phyloP scores from a whole-genome alignment of 2,888 invertebrate species.

The Rhagonycha lutea region DNA sequence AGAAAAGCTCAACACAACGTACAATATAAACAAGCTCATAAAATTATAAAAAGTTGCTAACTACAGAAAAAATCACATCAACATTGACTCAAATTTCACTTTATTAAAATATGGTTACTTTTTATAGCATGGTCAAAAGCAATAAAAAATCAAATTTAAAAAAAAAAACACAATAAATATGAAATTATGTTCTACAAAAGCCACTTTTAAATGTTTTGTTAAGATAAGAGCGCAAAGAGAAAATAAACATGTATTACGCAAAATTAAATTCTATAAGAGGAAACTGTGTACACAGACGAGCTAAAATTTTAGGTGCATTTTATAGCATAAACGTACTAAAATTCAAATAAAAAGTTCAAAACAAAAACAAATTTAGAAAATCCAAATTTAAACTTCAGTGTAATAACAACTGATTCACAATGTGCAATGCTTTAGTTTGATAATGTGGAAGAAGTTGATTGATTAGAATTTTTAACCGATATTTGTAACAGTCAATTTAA shows the following conservation, averaged over 20 bases:
- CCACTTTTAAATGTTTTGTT: conserved; percentile 7
- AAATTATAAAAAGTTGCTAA: conserved; percentile 16
- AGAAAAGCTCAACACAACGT: conserved; percentile 7
- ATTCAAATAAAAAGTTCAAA: conserved; percentile 2
- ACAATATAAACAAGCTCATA: conserved; percentile 11
- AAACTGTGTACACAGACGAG: conserved; percentile 49
- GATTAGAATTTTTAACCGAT: conserved; percentile 3
- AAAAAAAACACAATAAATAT: conserved; percentile 5
- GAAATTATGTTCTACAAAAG: background rate
- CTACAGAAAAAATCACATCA: conserved; percentile 24
- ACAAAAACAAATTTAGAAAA: conserved; percentile 5
- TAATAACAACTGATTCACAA: conserved; percentile 53
- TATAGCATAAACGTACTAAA: conserved; percentile 17
- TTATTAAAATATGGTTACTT: conserved; percentile 23
- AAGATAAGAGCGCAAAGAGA: conserved; percentile 21
- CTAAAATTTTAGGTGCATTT: conserved; percentile 31
- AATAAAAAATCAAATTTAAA: background rate
- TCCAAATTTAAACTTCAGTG: conserved; percentile 36
- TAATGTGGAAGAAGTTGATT: background rate
- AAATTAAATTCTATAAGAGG: conserved; percentile 9
- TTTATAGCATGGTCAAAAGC: conserved; percentile 21
- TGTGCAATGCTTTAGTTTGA: conserved; percentile 34
- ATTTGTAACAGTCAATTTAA: conserved; percentile 18
- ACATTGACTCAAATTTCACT: conserved; percentile 24
- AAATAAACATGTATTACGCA: conserved; percentile 9